Base-by-base conservation (phyloP, 2,797 vertebrate species). In the Crocodylus rhombifer region DNA sequence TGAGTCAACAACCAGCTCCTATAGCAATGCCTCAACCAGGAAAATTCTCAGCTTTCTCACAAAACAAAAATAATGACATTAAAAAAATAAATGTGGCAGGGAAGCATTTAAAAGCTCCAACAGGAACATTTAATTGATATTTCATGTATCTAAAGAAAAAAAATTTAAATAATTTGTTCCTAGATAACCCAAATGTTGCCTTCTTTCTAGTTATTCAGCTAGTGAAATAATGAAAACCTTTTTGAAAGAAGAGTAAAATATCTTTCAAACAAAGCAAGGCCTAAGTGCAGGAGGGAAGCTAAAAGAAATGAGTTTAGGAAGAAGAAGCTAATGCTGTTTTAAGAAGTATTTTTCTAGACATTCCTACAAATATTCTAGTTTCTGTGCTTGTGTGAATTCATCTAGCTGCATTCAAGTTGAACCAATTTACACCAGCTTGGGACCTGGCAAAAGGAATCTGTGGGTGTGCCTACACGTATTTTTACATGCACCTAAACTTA, bases 151-250 rank as follows among this genome's bases (percentile, higher is more conserved):
- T 92, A 76, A 84, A 95, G 77, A 82, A 75, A 73, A 86, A 51
- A 62, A 87, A 2, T 65, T 86, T 89, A 90, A 86, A 77, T 73
- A 75, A 10, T 87, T 90, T 86, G 77, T 91, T 95, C 76, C 94
- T 91, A 89, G 81, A 90, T 62, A 63, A 87, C 91, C 69, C 78
- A 71, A 58, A 75, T 30, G 20, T 80, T 87, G 77, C 95, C 85
- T 16, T 64, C 91, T 84, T 65, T 82, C 78, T 92, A 93, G 90
- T 77, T 92, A 79, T 84, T 87, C 80, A 86, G 4, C 95, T 95
- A 93, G 84, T 83, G 71, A 92, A 96, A 95, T 86, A 92, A 89
- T 93, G 67, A 65, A 95, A 96, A 95, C 57, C 36, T 74, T 74
- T 80, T 56, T 90, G 25, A 90, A 86, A 86, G 33, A 83, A 30